These are phyloP conservation scores for Psilopsiagon aurifrons DNA, from an alignment of 2,113 vertebrate genomes.

Conservation along the genomic window DNA sequence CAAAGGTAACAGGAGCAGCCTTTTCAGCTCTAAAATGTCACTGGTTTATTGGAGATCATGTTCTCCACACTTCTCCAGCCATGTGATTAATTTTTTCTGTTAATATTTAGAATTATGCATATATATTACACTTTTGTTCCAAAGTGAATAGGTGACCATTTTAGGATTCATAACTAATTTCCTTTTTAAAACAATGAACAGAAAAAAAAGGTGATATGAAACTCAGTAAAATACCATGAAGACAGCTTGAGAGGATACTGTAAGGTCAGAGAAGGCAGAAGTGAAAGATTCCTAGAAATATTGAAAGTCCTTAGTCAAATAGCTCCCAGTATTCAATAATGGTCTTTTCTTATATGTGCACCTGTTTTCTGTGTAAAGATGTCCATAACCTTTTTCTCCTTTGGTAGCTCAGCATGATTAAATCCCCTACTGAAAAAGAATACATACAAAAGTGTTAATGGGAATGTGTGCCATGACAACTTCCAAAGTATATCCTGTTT, in stretches of 20 bases:
- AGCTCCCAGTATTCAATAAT: neutral
- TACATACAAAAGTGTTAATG: neutral
- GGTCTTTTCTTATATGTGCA: neutral
- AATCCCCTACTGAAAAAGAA: neutral
- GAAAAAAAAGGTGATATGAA: neutral
- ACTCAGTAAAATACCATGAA: neutral
- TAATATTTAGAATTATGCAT: neutral
- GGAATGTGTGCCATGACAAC: neutral
- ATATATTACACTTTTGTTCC: neutral
- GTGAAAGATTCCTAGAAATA: neutral
- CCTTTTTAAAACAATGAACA: neutral
- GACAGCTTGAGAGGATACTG: neutral
- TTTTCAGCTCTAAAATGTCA: neutral
- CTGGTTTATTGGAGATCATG: neutral
- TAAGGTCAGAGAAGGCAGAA: neutral
- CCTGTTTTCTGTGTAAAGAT: neutral
- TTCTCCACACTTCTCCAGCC: neutral
- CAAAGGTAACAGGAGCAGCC: conserved; percentile 35
- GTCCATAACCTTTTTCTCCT: neutral
- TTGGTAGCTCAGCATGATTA: neutral
- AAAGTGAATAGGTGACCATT: neutral
- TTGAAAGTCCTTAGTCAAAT: neutral
- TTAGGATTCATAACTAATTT: neutral
- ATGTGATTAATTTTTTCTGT: neutral
- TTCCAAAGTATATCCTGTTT: neutral